These are phyloP conservation scores for Lophotis ruficrista DNA, from an alignment of 2,113 vertebrate genomes.

Conservation along the genomic window DNA sequence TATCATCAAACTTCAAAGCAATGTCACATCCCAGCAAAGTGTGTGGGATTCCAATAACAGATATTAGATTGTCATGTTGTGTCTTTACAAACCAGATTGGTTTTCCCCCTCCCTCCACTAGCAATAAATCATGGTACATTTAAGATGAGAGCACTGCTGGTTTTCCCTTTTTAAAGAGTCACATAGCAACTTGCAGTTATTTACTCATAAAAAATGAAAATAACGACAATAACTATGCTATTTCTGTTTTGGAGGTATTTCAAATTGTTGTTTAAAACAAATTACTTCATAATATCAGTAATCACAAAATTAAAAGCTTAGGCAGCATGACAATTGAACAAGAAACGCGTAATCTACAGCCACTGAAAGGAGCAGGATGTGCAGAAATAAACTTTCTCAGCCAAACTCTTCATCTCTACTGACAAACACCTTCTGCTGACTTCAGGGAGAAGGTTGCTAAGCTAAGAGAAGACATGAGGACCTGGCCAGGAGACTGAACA, in stretches of 20 bases:
- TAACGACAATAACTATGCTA: accelerated
- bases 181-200: background rate
- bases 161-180: background rate
- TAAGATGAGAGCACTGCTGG: background rate
- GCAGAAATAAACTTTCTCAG: background rate
- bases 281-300: background rate
- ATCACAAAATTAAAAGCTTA: background rate
- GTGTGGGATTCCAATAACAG: background rate
- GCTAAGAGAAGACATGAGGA: background rate
- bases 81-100: background rate
- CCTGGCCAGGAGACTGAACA: background rate
- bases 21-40: background rate
- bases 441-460: background rate
- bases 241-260: background rate
- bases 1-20: background rate
- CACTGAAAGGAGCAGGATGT: background rate
- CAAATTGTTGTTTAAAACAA: background rate
- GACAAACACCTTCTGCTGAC: background rate
- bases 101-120: background rate
- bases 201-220: background rate
- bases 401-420: background rate
- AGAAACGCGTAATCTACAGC: background rate
- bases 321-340: background rate
- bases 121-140: background rate
- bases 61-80: background rate